phyloP scores from a whole-genome alignment of 2,888 invertebrate species.

The Trichacis sp. region DNA sequence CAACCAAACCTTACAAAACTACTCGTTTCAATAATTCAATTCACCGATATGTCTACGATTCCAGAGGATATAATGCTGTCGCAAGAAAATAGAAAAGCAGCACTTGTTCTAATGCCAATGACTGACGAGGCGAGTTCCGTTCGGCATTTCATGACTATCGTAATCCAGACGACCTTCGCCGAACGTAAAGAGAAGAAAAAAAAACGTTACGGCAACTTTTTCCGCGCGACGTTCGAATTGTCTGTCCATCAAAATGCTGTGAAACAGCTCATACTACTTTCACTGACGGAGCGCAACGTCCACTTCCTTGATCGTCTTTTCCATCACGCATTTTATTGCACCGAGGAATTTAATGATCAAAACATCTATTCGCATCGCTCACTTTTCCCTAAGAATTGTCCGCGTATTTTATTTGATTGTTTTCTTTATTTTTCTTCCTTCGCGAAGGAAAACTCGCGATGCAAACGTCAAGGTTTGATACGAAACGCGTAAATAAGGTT shows the following conservation, averaged over 20 bases:
- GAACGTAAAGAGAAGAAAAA: slow-evolving; percentile 5
- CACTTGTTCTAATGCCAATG: slow-evolving; percentile 22
- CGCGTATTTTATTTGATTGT: too few species aligned
- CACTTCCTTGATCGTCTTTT: slow-evolving; percentile 55
- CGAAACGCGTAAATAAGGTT: slow-evolving; percentile 10
- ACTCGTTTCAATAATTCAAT: background rate
- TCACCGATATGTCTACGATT: background rate
- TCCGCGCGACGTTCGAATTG: slow-evolving; percentile 30
- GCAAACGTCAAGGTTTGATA: background rate
- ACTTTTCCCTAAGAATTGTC: background rate
- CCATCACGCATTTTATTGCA: slow-evolving; percentile 44
- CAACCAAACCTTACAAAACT: too few species aligned
- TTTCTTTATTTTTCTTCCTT: background rate
- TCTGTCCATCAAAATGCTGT: slow-evolving; percentile 29
- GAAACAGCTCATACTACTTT: slow-evolving; percentile 53
- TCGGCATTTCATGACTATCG: slow-evolving; percentile 24
- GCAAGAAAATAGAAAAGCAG: slow-evolving; percentile 3
- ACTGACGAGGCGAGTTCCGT: slow-evolving; percentile 22
- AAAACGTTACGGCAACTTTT: slow-evolving; percentile 36
- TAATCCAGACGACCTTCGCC: slow-evolving; percentile 43
- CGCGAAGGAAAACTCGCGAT: too few species aligned
- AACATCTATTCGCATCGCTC: slow-evolving; percentile 36
- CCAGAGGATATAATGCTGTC: background rate
- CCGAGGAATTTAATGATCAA: slow-evolving; percentile 42
- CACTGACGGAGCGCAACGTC: slow-evolving; percentile 49